Base-by-base conservation (phyloP, 2,888 invertebrate species). In the Lissonota sp. region DNA sequence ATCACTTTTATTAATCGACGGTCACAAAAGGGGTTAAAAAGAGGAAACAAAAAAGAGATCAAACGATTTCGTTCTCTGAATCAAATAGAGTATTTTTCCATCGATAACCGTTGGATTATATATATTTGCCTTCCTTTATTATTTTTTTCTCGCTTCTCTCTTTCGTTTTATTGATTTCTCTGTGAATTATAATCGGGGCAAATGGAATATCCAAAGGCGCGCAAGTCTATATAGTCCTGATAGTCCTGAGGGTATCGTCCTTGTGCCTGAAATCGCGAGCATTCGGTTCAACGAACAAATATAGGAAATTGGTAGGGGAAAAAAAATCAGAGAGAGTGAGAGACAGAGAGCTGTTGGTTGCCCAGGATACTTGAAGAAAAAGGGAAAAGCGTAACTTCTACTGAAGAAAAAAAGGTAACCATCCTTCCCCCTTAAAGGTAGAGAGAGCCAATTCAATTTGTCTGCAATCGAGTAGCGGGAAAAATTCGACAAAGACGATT, bases 391-490 rank as follows among this genome's bases (percentile, higher is more conserved):
- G 63, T 66, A 46, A 26, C 37, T 49, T 46, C 37, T 53, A 46
- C 44, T 10, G 57, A 49, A 7, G 16, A 12, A 49, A 51, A 40
- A 37, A 51, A 66, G 14, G 12, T 1, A 57, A 39, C 39, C 49
- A 58, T 51, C 51, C 57, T 12, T 5, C 58, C 37, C 14, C 73
- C 73, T 37, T 39, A 26, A 73, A 64, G 57, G 58, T 44, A 57
- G 77, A 73, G 64, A 69, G 72, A 73, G 77, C 64, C 73, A 80
- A 80, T 80, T 80, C 69, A 77, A 77, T 80, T 80, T 80, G 80
- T 67, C 69, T 69, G 77, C 77, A 69, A 80, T 73, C 77, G 72
- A 77, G 77, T n/a, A 51, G 6, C 58, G 44, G 42, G 57, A 14
- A 53, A 73, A 80, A 77, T 73, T 53, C 73, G 73, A 77, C 77